Evolutionary conservation across 2,113 vertebrate species (phyloP), one percentile per base, ranked within the genome.

Genomic region (Dendropsophus ebraccatus): DNA sequence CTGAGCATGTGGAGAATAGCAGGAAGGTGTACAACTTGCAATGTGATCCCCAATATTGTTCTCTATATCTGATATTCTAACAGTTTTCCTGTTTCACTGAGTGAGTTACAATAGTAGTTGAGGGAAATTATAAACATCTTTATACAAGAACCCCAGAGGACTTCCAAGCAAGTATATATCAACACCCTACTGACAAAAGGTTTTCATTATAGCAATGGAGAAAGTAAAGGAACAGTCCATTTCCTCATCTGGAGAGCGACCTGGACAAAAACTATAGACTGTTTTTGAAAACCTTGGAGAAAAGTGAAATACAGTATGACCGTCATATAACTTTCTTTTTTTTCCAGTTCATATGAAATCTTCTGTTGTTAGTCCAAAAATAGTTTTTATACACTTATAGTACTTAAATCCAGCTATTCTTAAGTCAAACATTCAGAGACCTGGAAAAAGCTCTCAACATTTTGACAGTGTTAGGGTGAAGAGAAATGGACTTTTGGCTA

Each of bases 1-100:
- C 30, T 50, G 16, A 37, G 12, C 17, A 30, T 73, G 32, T 74
- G n/a, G 79, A 84, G 93, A 94, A 95, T 94, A 93, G 88, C 90
- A 93, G 89, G 93, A 93, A 95, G 95, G 87, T 91, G 56, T 49
- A 84, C 5, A 67, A 73, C 49, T 78, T 87, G 89, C 92, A 92
- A 91, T 88, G 91, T 76, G 86, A 52, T 28, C 82, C 50, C 72
- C 80, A 84, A 84, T 73, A 94, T 94, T 94, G 93, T 94, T 90
- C 88, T 67, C 89, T 88, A 4, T 95, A 95, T 95, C 92, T 92
- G 91, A 91, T 89, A 87, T 65, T 87, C 88, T 86, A 87, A 83
- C 65, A 82, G 67, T 89, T 87, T 95, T 95, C 95, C 94, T 95
- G 93, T 88, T 90, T 86, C 32, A 89, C 87, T 0, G 52, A 87